Percentiles rank a stretch among this genome's conserved stretches.
These are phyloP conservation scores for Bradypodion ventrale DNA, from an alignment of 2,797 vertebrate genomes.

Conservation along the genomic window DNA sequence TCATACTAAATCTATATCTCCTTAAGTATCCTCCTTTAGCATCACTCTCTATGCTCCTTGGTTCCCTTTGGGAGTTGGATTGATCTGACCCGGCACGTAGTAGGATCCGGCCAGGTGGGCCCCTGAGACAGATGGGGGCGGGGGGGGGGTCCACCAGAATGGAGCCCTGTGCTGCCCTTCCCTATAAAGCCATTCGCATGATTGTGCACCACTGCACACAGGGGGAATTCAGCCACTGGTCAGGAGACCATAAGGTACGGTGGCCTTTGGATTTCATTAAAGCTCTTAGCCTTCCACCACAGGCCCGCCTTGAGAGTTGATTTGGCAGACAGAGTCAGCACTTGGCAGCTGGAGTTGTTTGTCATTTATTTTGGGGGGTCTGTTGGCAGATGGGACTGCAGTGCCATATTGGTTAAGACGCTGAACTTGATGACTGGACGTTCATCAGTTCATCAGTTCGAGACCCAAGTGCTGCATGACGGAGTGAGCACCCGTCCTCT, in stretches of 20 bases:
- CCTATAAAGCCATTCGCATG: background rate
- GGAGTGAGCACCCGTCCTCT: too few species aligned
- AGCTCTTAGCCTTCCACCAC: background rate
- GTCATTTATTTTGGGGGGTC: background rate
- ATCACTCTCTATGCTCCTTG: too few species aligned
- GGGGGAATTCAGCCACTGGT: background rate
- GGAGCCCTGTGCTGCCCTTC: background rate
- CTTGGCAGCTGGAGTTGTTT: background rate
- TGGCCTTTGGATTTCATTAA: slow-evolving; percentile 6
- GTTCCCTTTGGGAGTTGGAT: too few species aligned
- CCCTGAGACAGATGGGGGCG: background rate
- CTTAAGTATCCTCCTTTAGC: too few species aligned
- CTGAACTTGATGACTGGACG: too few species aligned
- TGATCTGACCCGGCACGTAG: too few species aligned
- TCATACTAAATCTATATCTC: too few species aligned
- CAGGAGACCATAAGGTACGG: background rate
- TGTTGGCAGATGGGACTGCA: too few species aligned
- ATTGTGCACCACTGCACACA: background rate
- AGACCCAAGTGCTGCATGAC: too few species aligned
- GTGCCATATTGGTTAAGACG: too few species aligned
- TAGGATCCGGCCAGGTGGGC: too few species aligned
- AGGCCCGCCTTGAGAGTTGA: background rate
- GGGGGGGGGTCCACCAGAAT: background rate
- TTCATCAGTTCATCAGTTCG: too few species aligned
- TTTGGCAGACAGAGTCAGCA: background rate